phyloP scores from a whole-genome alignment of 1,140 invertebrate genomes.

The Conus betulinus region DNA sequence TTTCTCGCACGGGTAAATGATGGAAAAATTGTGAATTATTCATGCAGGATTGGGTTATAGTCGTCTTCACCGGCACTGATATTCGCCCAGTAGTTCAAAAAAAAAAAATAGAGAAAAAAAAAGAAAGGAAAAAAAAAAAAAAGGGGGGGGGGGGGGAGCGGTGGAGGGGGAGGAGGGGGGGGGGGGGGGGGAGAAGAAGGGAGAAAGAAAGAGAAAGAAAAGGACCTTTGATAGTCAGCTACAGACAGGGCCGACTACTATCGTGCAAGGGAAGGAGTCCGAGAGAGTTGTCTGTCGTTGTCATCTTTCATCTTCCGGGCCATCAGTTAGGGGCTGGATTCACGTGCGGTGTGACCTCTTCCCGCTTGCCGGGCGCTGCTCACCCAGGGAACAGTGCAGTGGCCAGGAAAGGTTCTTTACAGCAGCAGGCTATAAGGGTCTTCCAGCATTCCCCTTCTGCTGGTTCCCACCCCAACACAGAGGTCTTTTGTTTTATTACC shows the following conservation, averaged over 20 bases:
- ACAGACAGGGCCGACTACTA: background rate
- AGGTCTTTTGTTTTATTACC: too few relatives aligned
- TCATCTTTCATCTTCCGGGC: background rate
- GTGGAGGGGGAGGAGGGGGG: too few relatives aligned
- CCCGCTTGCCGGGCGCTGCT: background rate
- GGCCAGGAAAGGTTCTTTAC: too few relatives aligned
- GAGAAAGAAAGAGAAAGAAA: too few relatives aligned
- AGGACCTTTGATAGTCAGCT: background rate
- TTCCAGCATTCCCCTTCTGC: too few relatives aligned
- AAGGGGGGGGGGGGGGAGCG: too few relatives aligned
- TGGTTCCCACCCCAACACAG: too few relatives aligned
- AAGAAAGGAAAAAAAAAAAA: background rate
- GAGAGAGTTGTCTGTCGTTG: constrained; percentile 4
- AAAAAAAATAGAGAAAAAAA: background rate
- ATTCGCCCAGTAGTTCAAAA: background rate
- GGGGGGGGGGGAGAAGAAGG: too few relatives aligned
- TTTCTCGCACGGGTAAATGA: constrained; percentile 30
- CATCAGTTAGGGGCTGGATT: background rate
- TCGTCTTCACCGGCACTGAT: constrained; percentile 17
- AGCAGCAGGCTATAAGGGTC: too few relatives aligned
- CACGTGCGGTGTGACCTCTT: background rate
- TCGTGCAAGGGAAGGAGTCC: background rate
- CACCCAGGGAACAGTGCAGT: too few relatives aligned
- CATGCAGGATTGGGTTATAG: constrained; percentile 35
- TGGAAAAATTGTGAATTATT: constrained; percentile 36